These are phyloP conservation scores for Mongoloraphidia duomilia DNA, from an alignment of 2,888 invertebrate species.

Conservation along the genomic window DNA sequence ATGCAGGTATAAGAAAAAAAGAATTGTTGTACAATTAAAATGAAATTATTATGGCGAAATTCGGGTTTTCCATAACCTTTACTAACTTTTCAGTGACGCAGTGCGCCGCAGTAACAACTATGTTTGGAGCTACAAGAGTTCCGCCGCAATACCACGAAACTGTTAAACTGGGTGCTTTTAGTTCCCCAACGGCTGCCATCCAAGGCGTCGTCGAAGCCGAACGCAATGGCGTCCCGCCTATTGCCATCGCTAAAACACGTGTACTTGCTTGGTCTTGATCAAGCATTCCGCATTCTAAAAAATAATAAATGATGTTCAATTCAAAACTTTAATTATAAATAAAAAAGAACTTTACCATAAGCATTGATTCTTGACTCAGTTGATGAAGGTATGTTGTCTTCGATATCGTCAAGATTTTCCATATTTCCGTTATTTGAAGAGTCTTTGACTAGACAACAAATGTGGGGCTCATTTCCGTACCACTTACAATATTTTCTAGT, in stretches of 20 bases:
- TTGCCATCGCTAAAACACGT: conserved; percentile 8
- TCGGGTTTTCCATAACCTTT: neutral
- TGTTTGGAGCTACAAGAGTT: conserved; percentile 11
- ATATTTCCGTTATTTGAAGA: neutral
- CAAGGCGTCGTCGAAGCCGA: conserved; percentile 14
- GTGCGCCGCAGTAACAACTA: conserved; percentile 18
- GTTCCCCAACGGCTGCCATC: conserved; percentile 17
- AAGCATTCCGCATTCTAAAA: conserved; percentile 10
- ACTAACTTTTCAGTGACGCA: conserved; percentile 15
- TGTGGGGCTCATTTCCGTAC: conserved; percentile 9
- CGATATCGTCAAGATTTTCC: neutral
- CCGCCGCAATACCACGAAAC: conserved; percentile 16
- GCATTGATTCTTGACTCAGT: neutral
- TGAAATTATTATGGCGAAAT: neutral
- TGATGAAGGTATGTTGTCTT: too few species aligned
- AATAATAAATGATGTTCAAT: neutral
- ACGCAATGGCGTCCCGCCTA: conserved; percentile 14
- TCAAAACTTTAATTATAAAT: neutral
- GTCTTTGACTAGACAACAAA: conserved; percentile 9
- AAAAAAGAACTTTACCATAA: neutral
- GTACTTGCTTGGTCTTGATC: conserved; percentile 1
- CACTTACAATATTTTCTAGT: conserved; percentile 10
- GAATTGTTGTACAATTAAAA: neutral
- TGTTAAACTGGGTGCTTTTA: conserved; percentile 1
- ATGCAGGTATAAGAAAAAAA: too few species aligned